A percentile compares a stretch with the other conserved stretches of the same genome.
These are phyloP conservation scores for Pycnonotus jocosus DNA, from an alignment of 2,113 vertebrate species.

Conservation along the genomic window DNA sequence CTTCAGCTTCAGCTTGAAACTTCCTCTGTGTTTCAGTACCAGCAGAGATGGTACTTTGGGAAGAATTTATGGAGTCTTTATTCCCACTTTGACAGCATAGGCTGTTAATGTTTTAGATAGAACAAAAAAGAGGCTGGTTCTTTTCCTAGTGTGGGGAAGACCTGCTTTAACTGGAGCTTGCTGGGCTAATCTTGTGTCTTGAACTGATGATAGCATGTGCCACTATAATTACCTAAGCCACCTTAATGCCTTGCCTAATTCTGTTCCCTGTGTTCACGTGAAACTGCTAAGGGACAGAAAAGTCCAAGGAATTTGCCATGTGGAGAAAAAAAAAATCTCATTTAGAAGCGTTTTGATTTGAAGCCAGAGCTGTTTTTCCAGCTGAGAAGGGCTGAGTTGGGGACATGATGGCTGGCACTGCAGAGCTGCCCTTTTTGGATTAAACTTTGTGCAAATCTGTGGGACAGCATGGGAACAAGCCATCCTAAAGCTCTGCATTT, in stretches of 20 bases:
- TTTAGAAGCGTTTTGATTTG: neutral
- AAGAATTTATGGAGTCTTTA: neutral
- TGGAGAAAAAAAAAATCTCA: neutral
- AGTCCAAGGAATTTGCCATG: constrained; percentile 46
- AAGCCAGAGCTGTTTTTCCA: neutral
- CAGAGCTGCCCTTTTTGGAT: neutral
- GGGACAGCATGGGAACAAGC: neutral
- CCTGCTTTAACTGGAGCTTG: constrained; percentile 32
- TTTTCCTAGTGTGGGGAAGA: neutral
- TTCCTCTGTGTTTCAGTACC: neutral
- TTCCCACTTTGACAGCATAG: neutral
- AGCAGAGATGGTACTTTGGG: neutral
- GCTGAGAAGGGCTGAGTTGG: neutral
- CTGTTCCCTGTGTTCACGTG: constrained; percentile 55
- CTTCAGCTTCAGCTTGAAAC: neutral
- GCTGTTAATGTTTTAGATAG: neutral
- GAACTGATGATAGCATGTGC: constrained; percentile 64
- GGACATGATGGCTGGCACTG: neutral
- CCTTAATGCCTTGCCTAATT: constrained; percentile 58
- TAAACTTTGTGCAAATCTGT: neutral
- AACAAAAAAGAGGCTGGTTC: neutral
- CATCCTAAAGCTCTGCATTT: neutral
- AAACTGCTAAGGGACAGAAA: constrained; percentile 58
- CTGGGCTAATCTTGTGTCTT: constrained; percentile 50
- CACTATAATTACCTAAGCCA: constrained; percentile 60